A percentile compares a stretch with the other conserved stretches of the same genome.
Evolutionary conservation across 1,140 invertebrate species (phyloP).

Genomic region (Callitettix versicolor): DNA sequence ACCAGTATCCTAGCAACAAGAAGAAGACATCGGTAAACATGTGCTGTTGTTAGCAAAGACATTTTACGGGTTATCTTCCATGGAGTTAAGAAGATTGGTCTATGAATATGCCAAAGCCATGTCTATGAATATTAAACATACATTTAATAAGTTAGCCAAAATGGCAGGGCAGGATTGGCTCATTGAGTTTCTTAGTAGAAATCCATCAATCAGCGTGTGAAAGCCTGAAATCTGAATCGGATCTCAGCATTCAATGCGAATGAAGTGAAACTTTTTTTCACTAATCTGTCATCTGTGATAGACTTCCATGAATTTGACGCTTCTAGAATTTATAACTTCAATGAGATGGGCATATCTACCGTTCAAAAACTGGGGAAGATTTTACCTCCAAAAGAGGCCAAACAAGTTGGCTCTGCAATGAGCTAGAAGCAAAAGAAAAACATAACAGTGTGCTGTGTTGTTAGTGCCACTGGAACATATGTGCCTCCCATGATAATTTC

Average conservation of each 20-base stretch:
- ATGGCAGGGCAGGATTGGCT: constrained; percentile 25
- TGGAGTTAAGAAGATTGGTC: constrained; percentile 24
- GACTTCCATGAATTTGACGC: constrained; percentile 27
- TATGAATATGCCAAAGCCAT: constrained; percentile 25
- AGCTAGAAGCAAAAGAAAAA: constrained; percentile 28
- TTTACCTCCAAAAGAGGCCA: constrained; percentile 14
- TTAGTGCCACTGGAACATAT: constrained; percentile 28
- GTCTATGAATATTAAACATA: constrained; percentile 15
- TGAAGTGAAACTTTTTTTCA: constrained; percentile 27
- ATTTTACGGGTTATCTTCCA: constrained; percentile 24
- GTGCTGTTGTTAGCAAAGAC: constrained; percentile 11
- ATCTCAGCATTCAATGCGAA: constrained; percentile 16
- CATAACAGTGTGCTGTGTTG: constrained; percentile 26
- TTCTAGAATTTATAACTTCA: constrained; percentile 30
- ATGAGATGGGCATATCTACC: constrained; percentile 33
- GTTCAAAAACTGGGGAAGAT: constrained; percentile 27
- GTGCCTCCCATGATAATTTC: constrained; percentile 35
- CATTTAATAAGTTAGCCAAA: constrained; percentile 19
- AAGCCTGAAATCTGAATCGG: constrained; percentile 25
- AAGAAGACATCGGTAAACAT: constrained; percentile 16
- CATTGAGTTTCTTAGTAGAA: constrained; percentile 22
- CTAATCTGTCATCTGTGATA: constrained; percentile 24
- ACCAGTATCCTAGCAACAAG: constrained; percentile 16
- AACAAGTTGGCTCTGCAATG: constrained; percentile 19
- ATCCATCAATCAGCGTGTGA: constrained; percentile 19